Evolutionary conservation across 2,797 vertebrate genomes (phyloP).

Genomic region (Enteromius trimaculatus): DNA sequence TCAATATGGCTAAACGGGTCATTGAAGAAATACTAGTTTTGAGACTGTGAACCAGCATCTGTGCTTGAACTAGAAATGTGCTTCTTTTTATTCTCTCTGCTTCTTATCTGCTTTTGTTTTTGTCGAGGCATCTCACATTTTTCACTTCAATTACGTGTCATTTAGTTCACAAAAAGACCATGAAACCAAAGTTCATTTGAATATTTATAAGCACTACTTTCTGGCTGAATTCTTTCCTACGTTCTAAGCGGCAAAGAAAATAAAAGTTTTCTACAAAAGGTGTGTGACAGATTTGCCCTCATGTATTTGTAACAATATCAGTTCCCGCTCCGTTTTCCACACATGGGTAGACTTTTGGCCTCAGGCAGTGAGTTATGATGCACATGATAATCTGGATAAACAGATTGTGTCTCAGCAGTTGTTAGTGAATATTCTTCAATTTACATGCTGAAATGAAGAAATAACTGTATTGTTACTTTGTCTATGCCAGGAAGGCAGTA

Average conservation of each 20-base stretch:
- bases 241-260: slow-evolving; percentile 26
- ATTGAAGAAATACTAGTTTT: slow-evolving; percentile 57
- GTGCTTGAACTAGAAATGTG: slow-evolving; percentile 44
- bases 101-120: slow-evolving; percentile 49
- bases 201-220: slow-evolving; percentile 24
- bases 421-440: slow-evolving; percentile 35
- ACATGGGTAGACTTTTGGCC: slow-evolving; percentile 34
- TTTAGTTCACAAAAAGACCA: slow-evolving; percentile 38
- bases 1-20: slow-evolving; percentile 58
- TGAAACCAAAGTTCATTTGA: slow-evolving; percentile 45
- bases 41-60: slow-evolving; percentile 46
- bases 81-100: slow-evolving; percentile 39
- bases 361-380: slow-evolving; percentile 42
- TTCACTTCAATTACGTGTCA: slow-evolving; percentile 24
- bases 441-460: slow-evolving; percentile 30
- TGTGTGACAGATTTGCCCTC: slow-evolving; percentile 35
- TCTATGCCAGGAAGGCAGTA: slow-evolving; percentile 4
- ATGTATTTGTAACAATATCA: slow-evolving; percentile 37
- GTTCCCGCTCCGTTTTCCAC: slow-evolving; percentile 39
- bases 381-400: slow-evolving; percentile 31
- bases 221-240: slow-evolving; percentile 17
- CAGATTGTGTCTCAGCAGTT: slow-evolving; percentile 24
- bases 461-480: slow-evolving; percentile 14
- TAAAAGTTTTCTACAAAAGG: slow-evolving; percentile 15
- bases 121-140: slow-evolving; percentile 26